Base-by-base conservation (phyloP, 2,888 invertebrate species). In the Orchesella flavescens region DNA sequence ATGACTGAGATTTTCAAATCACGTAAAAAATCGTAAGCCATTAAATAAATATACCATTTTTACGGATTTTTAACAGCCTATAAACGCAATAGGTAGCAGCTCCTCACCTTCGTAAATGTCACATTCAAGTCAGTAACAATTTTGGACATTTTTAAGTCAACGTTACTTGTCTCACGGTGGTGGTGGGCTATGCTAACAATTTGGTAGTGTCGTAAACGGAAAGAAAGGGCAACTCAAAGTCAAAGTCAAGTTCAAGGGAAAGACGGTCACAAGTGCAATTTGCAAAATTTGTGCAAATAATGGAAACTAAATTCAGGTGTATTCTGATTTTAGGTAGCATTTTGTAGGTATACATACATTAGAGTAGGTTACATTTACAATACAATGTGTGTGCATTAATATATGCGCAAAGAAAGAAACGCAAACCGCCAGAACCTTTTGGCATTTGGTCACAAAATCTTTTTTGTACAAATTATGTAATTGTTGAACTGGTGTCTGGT, bases 231-330 rank as follows among this genome's bases (percentile, higher is more conserved):
- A 23, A n/a, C 49, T 63, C 74, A 74, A 49, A 13, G 34, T 63
- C 15, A 63, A 63, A 63, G 74, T 74, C 74, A 74, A 65, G 74
- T 74, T 74, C 74, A 74, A 74, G 74, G 63, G 23, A 34, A 53
- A 34, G 19, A 10, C 17, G 5, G 63, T 34, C 13, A 65, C n/a
- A 55, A 53, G 17, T 59, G 44, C 69, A n/a, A 15, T 12, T 49
- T 53, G 15, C 7, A 15, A 34, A 72, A 13, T 63, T 63, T 24
- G 7, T 63, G 63, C 63, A 63, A 34, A 34, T 34, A 34, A 34
- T 34, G 34, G 34, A 34, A 34, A 34, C 3, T 7, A 34, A 34
- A 34, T 34, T 34, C 34, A 34, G 34, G 7, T 7, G 7, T 34
- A 34, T 34, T 4, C 34, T 4, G 2, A 34, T 34, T 34, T 34